Base-by-base conservation (phyloP, 64 coral and sea anemone species). In the Orbicella faveolata region DNA sequence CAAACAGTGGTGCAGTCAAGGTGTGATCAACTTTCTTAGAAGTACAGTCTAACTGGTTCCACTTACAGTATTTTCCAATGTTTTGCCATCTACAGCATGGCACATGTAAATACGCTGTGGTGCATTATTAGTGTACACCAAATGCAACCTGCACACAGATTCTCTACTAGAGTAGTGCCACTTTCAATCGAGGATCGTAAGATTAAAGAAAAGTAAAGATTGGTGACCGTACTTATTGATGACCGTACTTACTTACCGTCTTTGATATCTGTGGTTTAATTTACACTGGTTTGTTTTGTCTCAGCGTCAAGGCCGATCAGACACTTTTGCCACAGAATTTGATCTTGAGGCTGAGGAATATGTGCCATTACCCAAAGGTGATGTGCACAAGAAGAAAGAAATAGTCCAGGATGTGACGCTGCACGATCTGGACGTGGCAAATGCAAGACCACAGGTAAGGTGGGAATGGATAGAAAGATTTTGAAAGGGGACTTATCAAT, bases 251-350 rank as follows among this genome's bases (percentile, higher is more conserved):
- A n/a, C n/a, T n/a, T n/a, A n/a, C 6, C 68, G 20, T 23, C 23
- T 0, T 4, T 20, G 62, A 17, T 64, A 64, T 20, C 62, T 20
- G 20, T 57, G 12, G 10, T 26, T 12, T 79, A 34, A n/a, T 87
- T 51, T 23, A 39, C 21, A 12, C 14, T 92, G 34, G 61, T 52
- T 18, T 81, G 16, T 92, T 84, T 83, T 75, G 4, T 84, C 39
- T 18, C 85, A 99, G 97, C 94, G 97, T 34, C 97, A 99, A 88
- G 97, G 97, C 15, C 88, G 97, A 34, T 99, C 97, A 55, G 97
- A 99, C 51, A 99, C 97, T 36, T 99, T 99, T 96, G 97, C 97
- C 53, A 99, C 97, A 65, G 97, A 99, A 80, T 99, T 99, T 96
- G 97, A 99, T 89, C 83, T 99, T 12, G 97, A 99, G 74, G 97